phyloP scores from a whole-genome alignment of 2,113 vertebrate species.

The Carlito syrichta region DNA sequence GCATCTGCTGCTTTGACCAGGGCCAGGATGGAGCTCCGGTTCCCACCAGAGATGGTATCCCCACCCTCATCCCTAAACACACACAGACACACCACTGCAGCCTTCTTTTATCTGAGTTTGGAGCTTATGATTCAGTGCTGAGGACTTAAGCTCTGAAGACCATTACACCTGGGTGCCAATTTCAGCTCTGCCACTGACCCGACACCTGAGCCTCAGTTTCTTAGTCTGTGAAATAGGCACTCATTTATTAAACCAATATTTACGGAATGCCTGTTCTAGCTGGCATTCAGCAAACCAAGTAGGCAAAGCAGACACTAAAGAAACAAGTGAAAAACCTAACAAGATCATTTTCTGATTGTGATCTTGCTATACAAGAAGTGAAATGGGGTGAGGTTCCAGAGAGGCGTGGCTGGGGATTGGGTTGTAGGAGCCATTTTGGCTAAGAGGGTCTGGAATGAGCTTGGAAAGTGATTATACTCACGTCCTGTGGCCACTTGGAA shows the following conservation, averaged over 20 bases:
- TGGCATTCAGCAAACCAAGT: background rate
- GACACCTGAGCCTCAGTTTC: background rate
- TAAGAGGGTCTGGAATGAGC: background rate
- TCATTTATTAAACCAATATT: slow-evolving; percentile 6
- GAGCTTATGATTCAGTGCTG: background rate
- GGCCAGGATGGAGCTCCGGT: background rate
- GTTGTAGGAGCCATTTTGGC: background rate
- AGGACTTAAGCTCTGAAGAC: background rate
- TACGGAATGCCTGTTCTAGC: background rate
- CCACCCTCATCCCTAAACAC: background rate
- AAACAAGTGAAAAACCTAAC: background rate
- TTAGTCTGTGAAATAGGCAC: background rate
- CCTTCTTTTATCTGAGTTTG: background rate
- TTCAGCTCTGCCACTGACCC: background rate
- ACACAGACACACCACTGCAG: background rate
- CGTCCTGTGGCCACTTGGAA: background rate
- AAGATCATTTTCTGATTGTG: background rate
- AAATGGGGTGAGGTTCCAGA: rapidly evolving
- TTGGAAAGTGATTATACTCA: background rate
- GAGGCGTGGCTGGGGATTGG: background rate
- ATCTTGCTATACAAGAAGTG: background rate
- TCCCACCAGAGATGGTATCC: background rate
- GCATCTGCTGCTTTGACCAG: background rate
- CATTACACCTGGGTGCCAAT: background rate
- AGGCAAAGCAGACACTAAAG: background rate